Evolutionary conservation across 2,113 vertebrate genomes (phyloP).

Genomic region (Polyodon spathula): DNA sequence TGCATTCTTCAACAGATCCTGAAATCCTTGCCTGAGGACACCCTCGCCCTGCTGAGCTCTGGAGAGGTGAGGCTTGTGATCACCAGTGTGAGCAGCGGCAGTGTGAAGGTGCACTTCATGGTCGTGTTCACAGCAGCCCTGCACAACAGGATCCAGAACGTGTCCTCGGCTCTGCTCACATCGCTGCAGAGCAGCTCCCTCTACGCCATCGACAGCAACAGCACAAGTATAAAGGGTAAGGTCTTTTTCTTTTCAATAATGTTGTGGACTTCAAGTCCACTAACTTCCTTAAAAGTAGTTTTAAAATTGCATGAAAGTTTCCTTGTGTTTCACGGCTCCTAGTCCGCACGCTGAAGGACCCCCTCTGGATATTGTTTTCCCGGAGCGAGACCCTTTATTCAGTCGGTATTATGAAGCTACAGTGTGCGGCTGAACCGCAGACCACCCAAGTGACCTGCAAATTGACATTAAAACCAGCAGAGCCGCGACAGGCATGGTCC

Average conservation of each 20-base stretch:
- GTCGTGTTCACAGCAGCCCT: slow-evolving; percentile 42
- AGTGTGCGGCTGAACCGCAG: too few species aligned
- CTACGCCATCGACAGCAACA: slow-evolving; percentile 48
- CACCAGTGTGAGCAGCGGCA: slow-evolving; percentile 47
- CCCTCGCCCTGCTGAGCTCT: slow-evolving; percentile 44
- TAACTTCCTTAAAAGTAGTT: neutral
- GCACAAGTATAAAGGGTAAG: slow-evolving; percentile 48
- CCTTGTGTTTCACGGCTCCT: too few species aligned
- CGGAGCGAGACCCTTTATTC: too few species aligned
- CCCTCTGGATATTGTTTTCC: too few species aligned
- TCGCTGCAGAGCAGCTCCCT: slow-evolving; percentile 51
- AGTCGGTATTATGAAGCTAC: too few species aligned
- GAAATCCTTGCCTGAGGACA: slow-evolving; percentile 35
- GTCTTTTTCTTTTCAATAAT: too few species aligned
- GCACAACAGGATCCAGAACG: slow-evolving; percentile 27
- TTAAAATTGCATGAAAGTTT: too few species aligned
- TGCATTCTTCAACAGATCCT: slow-evolving; percentile 47
- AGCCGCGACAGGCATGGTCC: too few species aligned
- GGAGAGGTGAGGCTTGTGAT: slow-evolving; percentile 52
- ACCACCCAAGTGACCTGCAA: too few species aligned
- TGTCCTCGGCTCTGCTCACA: slow-evolving; percentile 38
- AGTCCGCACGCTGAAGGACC: too few species aligned
- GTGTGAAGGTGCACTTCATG: slow-evolving; percentile 55
- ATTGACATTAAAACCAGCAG: too few species aligned
- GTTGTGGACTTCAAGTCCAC: neutral